These are phyloP conservation scores for Calosoma granatense DNA, from an alignment of 1,140 invertebrate genomes.

Conservation along the genomic window DNA sequence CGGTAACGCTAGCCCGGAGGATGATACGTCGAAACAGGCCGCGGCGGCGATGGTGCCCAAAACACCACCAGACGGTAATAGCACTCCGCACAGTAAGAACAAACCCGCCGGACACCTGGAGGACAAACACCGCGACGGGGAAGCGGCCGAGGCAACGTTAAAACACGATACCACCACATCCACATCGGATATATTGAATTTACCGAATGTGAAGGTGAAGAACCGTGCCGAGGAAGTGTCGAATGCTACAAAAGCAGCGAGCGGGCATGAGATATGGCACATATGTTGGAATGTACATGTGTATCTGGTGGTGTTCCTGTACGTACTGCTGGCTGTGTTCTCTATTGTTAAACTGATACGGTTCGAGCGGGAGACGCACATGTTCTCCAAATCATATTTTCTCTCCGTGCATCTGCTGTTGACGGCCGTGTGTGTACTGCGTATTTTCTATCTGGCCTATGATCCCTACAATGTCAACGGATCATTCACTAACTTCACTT, in stretches of 20 bases:
- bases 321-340: conserved; percentile 68
- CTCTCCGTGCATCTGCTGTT: conserved; percentile 70
- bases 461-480: conserved; percentile 79
- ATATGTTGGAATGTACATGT: conserved; percentile 84
- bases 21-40: background rate
- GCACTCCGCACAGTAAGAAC: background rate
- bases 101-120: background rate
- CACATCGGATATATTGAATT: conserved; percentile 28
- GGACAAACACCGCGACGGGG: background rate
- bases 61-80: background rate
- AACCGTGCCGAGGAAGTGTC: conserved; percentile 11
- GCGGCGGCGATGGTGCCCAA: background rate
- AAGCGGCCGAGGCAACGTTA: no score
- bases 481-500: conserved; percentile 65
- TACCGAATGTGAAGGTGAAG: conserved; percentile 30
- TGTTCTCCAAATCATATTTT: conserved; percentile 74
- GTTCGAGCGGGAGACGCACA: conserved; percentile 68
- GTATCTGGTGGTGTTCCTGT: conserved; percentile 71
- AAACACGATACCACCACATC: conserved; percentile 26
- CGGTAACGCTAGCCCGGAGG: conserved; percentile 23
- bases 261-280: conserved; percentile 49
- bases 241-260: conserved; percentile 26
- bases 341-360: conserved; percentile 72
- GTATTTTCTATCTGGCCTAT: conserved; percentile 78
- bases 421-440: conserved; percentile 64